Conservation (phyloP, 2,113 vertebrate genomes). For the Alaudala cheleensis region DNA sequence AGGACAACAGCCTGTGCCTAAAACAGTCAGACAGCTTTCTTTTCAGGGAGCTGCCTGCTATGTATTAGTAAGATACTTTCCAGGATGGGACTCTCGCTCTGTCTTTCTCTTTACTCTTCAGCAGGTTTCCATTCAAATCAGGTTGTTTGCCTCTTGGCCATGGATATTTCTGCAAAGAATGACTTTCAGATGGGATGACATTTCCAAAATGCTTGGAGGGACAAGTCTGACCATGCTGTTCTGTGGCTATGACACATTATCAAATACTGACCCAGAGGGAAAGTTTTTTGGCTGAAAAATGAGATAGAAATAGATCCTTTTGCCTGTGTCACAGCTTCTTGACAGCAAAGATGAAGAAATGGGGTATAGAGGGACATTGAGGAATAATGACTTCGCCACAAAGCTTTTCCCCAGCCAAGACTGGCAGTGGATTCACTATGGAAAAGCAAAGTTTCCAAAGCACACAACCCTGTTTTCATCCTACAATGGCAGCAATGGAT, state of each 20-base stretch:
- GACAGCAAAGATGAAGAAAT: neutral
- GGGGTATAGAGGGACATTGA: neutral
- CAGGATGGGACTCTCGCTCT: neutral
- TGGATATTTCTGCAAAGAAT: neutral
- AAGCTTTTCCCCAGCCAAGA: neutral
- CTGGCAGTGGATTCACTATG: neutral
- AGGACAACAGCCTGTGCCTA: neutral
- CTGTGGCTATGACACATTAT: neutral
- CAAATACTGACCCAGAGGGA: neutral
- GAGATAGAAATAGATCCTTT: neutral
- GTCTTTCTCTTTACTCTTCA: neutral
- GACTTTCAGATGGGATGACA: neutral
- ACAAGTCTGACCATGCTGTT: conserved; percentile 1
- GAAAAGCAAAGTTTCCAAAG: neutral
- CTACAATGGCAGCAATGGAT: neutral
- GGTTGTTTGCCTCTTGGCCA: conserved; percentile 16
- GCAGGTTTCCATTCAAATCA: neutral
- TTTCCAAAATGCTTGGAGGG: neutral
- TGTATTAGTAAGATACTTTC: neutral
- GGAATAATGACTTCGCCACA: neutral
- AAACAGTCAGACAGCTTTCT: neutral
- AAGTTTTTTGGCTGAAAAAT: neutral
- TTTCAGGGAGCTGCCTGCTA: neutral
- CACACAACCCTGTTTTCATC: neutral
- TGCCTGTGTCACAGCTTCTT: neutral